Percentiles rank a stretch among this genome's conserved stretches.
Evolutionary conservation across 2,888 invertebrate species (phyloP).

Genomic region (Melitaea athalia): DNA sequence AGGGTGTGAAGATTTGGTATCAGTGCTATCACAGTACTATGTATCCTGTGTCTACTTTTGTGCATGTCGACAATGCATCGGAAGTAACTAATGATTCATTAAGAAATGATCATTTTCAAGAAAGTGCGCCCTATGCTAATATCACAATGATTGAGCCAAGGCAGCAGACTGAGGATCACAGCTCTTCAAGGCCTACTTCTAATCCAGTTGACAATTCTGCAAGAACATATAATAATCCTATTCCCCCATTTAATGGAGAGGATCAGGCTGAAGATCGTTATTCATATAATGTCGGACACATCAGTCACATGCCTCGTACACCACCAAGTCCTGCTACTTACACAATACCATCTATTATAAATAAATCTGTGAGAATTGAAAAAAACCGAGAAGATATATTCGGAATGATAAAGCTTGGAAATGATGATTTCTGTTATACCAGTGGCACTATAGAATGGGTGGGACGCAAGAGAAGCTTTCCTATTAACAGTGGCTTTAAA

Average conservation of each 20-base stretch:
- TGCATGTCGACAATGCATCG: slow-evolving; percentile 63
- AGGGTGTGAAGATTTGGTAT: slow-evolving; percentile 73
- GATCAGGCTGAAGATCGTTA: slow-evolving; percentile 37
- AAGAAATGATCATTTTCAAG: slow-evolving; percentile 34
- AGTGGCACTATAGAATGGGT: slow-evolving; percentile 78
- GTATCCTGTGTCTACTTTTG: slow-evolving; percentile 68
- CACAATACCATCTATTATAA: slow-evolving; percentile 58
- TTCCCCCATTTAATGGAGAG: slow-evolving; percentile 28
- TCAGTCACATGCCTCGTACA: slow-evolving; percentile 67
- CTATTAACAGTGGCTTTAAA: slow-evolving; percentile 75
- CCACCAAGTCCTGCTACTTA: slow-evolving; percentile 67
- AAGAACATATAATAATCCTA: slow-evolving; percentile 14
- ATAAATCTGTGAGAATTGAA: slow-evolving; percentile 47
- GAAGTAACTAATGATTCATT: slow-evolving; percentile 39
- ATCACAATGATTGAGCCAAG: slow-evolving; percentile 37
- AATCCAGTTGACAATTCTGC: slow-evolving; percentile 10
- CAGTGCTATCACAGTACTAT: slow-evolving; percentile 72
- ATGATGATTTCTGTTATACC: slow-evolving; percentile 76
- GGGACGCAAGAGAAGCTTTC: slow-evolving; percentile 69
- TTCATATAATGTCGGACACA: slow-evolving; percentile 61
- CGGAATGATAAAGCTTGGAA: slow-evolving; percentile 72
- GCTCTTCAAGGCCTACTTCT: slow-evolving; percentile 22
- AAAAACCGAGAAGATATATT: slow-evolving; percentile 55
- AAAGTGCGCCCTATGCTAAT: slow-evolving; percentile 39
- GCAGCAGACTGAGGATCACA: slow-evolving; percentile 21